phyloP scores from a whole-genome alignment of 2,797 vertebrate genomes.

The Rhabdomys pumilio region DNA sequence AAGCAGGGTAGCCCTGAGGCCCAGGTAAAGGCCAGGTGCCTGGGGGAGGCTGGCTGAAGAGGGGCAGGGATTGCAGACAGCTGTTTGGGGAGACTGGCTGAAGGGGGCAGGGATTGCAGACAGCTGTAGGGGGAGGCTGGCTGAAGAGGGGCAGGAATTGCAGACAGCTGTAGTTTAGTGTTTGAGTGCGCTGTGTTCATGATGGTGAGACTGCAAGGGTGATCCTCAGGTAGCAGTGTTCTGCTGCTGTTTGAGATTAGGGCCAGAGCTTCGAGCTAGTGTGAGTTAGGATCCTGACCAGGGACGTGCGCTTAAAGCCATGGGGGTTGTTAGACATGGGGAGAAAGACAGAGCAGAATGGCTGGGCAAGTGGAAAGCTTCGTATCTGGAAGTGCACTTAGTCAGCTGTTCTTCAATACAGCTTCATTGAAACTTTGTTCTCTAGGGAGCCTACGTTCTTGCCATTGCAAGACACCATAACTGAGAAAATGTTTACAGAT shows the following conservation, averaged over 20 bases:
- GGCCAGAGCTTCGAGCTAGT: not conserved
- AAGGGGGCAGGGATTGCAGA: no score
- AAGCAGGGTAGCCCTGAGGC: not conserved
- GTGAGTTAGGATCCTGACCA: not conserved
- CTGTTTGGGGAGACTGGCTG: not conserved
- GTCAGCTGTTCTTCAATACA: not conserved
- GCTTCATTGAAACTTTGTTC: not conserved
- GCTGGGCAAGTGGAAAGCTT: not conserved
- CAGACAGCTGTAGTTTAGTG: not conserved
- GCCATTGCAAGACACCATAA: not conserved
- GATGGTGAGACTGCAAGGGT: not conserved
- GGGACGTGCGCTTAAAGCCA: not conserved
- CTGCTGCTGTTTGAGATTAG: not conserved
- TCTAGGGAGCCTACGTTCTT: not conserved
- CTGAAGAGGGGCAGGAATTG: not conserved
- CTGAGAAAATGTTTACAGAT: not conserved
- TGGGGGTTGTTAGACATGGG: not conserved
- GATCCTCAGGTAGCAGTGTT: not conserved
- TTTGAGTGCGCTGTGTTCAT: not conserved
- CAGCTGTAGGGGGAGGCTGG: not conserved
- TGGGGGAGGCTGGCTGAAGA: not conserved
- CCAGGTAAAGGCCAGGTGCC: not conserved
- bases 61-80: fast-evolving
- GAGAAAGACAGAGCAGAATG: not conserved
- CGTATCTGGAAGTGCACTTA: not conserved